phyloP scores from a whole-genome alignment of 2,797 vertebrate species.

The Aldrovandia affinis region DNA sequence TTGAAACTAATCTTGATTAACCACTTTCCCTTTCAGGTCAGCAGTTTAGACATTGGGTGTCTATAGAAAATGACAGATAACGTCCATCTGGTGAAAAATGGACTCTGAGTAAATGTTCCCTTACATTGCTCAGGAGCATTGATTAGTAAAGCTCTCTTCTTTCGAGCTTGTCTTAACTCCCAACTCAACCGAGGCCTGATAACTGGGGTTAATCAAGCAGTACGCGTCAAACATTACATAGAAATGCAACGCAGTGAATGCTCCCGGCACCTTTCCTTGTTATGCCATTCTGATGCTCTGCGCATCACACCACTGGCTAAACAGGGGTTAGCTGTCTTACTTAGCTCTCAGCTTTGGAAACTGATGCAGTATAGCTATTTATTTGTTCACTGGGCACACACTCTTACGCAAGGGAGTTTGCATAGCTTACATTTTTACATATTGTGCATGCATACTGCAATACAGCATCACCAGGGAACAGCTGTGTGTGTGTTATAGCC shows the following conservation, averaged over 20 bases:
- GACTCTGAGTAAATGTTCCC: neutral
- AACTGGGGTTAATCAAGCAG: neutral
- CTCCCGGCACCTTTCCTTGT: no score
- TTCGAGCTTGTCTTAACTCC: no score
- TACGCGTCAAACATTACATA: neutral
- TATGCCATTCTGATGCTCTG: no score
- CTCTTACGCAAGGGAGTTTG: neutral
- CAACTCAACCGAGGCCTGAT: neutral
- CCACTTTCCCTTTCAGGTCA: neutral
- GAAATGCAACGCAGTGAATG: no score
- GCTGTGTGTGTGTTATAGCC: neutral
- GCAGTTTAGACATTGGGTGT: neutral
- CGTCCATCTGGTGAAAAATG: neutral
- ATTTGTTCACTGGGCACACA: neutral
- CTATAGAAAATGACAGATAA: slow-evolving; percentile 14
- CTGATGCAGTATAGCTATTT: neutral
- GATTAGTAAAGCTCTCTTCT: no score
- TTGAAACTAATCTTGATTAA: neutral
- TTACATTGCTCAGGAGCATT: neutral
- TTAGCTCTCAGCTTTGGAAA: neutral
- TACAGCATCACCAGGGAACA: neutral
- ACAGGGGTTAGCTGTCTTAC: neutral
- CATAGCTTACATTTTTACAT: neutral
- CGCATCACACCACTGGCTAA: no score
- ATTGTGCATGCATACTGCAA: neutral